phyloP scores from a whole-genome alignment of 2,888 invertebrate species.

The Tipula confusa region DNA sequence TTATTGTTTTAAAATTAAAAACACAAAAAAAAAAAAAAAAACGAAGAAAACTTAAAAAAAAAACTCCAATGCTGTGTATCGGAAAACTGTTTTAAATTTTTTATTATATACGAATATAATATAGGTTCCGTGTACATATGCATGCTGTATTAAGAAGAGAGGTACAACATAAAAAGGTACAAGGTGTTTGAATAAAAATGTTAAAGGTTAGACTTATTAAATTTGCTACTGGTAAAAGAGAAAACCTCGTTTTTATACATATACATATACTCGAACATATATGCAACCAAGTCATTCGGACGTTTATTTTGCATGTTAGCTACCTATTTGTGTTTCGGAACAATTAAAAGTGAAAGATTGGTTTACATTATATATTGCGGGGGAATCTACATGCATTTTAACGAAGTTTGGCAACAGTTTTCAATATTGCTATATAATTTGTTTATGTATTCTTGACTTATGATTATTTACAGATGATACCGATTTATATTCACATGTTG shows the following conservation, averaged over 20 bases:
- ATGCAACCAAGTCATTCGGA: neutral
- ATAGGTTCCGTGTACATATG: neutral
- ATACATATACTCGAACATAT: neutral
- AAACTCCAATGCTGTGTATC: neutral
- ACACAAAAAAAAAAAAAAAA: no score
- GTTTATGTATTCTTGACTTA: no score
- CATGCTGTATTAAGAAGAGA: neutral
- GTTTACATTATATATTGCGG: no score
- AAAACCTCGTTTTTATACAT: neutral
- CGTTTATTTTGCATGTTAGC: neutral
- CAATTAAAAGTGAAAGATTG: no score
- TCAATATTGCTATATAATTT: no score
- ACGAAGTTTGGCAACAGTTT: no score
- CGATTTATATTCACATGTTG: no score
- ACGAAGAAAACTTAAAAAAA: neutral
- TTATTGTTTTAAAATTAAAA: conserved; percentile 4
- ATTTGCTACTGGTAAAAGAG: neutral
- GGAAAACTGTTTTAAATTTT: neutral
- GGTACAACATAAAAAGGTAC: conserved; percentile 12
- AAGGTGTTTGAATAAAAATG: neutral
- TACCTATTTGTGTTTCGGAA: neutral
- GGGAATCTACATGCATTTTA: no score
- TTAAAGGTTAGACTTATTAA: conserved; percentile 20
- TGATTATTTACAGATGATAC: no score
- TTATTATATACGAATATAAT: neutral